Conservation (phyloP, 2,888 invertebrate species). For the Dicyrtomina minuta region DNA sequence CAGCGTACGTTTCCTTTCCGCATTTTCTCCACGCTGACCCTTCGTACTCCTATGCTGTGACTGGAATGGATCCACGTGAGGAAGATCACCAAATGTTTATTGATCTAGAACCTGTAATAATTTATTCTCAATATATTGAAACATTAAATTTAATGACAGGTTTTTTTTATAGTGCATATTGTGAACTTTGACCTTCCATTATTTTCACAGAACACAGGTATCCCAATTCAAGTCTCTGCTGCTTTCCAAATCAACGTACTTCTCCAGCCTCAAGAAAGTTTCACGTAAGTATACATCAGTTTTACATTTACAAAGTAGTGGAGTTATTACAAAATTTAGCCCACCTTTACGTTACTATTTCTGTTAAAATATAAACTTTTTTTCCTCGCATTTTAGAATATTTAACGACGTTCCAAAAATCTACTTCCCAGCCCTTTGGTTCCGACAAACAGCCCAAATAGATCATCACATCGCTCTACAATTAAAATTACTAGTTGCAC, state of each 20-base stretch:
- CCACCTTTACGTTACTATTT: background rate
- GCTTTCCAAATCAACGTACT: conserved; percentile 78
- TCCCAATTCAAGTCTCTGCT: conserved; percentile 73
- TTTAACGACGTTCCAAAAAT: conserved; percentile 62
- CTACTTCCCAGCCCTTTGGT: conserved; percentile 74
- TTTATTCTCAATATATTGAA: background rate
- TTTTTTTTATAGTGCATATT: background rate
- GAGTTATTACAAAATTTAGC: background rate
- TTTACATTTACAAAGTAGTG: background rate
- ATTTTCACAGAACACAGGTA: conserved; percentile 66
- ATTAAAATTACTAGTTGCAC: conserved; percentile 61
- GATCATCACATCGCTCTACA: conserved; percentile 63
- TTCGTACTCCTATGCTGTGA: conserved; percentile 64
- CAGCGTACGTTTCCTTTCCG: conserved; percentile 76
- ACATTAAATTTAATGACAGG: background rate
- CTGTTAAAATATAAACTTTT: conserved; percentile 54
- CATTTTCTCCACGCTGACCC: conserved; percentile 75
- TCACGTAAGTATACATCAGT: conserved; percentile 62
- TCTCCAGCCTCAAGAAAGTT: conserved; percentile 65
- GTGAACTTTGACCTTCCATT: conserved; percentile 15
- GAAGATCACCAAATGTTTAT: conserved; percentile 72
- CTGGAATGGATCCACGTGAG: conserved; percentile 68
- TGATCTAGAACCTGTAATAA: conserved; percentile 68
- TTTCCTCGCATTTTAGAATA: conserved; percentile 61
- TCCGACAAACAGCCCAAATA: conserved; percentile 67